These are phyloP conservation scores for Drosophila picticornis DNA, from an alignment of 2,888 invertebrate genomes.

Conservation along the genomic window DNA sequence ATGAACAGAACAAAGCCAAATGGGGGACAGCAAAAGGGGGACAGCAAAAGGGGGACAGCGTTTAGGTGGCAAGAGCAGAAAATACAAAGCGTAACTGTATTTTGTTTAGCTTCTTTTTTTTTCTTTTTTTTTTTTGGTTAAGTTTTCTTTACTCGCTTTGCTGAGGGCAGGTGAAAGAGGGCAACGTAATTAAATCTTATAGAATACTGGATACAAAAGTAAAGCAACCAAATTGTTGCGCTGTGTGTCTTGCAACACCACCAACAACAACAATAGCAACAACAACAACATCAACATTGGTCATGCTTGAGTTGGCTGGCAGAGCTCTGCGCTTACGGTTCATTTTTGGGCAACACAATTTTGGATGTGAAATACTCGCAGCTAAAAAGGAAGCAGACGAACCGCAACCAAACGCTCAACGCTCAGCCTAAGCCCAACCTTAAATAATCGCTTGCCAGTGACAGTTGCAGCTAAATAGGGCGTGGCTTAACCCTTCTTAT, in stretches of 20 bases:
- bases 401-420: slow-evolving; percentile 51
- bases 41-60: slow-evolving; percentile 61
- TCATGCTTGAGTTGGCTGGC: slow-evolving; percentile 65
- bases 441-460: slow-evolving; percentile 54
- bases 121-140: slow-evolving; percentile 23
- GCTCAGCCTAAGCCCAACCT: slow-evolving; percentile 58
- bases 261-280: slow-evolving; percentile 16
- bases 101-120: slow-evolving; percentile 18
- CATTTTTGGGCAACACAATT: slow-evolving; percentile 45
- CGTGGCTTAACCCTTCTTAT: slow-evolving; percentile 51
- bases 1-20: slow-evolving; percentile 72
- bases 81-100: slow-evolving; percentile 76
- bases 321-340: slow-evolving; percentile 58
- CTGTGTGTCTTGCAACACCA: slow-evolving; percentile 47
- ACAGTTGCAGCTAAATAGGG: slow-evolving; percentile 55
- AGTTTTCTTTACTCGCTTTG: slow-evolving; percentile 9
- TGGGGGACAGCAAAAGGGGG: slow-evolving; percentile 71
- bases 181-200: slow-evolving; percentile 71
- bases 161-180: slow-evolving; percentile 45
- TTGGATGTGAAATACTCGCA: slow-evolving; percentile 62
- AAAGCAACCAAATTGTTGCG: slow-evolving; percentile 54
- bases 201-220: slow-evolving; percentile 52
- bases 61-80: slow-evolving; percentile 61
- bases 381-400: slow-evolving; percentile 62
- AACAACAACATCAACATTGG: slow-evolving; percentile 40